Evolutionary conservation across 1,140 invertebrate species (phyloP).

Genomic region (Schmidtea mediterranea): DNA sequence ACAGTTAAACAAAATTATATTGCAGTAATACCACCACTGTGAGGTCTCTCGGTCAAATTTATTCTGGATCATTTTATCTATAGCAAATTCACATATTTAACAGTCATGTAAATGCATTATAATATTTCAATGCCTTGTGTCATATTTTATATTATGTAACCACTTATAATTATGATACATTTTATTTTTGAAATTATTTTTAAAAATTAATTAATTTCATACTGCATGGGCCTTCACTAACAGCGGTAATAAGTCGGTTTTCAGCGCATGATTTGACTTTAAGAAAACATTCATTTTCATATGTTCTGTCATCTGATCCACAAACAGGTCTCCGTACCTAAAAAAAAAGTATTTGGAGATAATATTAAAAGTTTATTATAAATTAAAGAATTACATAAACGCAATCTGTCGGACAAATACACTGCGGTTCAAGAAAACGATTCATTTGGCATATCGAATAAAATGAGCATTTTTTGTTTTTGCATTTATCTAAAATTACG

Average conservation of each 20-base stretch:
- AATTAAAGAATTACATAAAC: neutral
- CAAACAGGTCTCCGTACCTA: slow-evolving; percentile 35
- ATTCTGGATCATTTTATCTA: no score
- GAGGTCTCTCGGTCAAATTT: no score
- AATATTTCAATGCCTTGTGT: no score
- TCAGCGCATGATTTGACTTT: slow-evolving; percentile 40
- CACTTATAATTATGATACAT: no score
- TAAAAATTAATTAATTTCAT: neutral
- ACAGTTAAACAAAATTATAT: no score
- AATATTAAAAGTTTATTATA: neutral
- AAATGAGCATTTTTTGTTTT: no score
- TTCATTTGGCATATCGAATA: slow-evolving; percentile 5
- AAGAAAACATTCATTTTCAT: slow-evolving; percentile 50
- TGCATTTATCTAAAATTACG: no score
- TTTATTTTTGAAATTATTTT: no score
- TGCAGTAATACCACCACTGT: no score
- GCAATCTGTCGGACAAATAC: slow-evolving; percentile 4
- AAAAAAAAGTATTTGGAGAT: neutral
- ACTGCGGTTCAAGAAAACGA: neutral
- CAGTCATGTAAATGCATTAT: no score
- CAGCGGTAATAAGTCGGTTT: neutral
- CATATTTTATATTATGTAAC: no score
- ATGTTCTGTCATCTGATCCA: slow-evolving; percentile 49
- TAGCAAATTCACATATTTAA: no score
- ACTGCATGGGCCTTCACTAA: neutral